Evolutionary conservation across 2,113 vertebrate species (phyloP), one percentile per base, ranked within the genome.

Genomic region (Arenaria interpres): DNA sequence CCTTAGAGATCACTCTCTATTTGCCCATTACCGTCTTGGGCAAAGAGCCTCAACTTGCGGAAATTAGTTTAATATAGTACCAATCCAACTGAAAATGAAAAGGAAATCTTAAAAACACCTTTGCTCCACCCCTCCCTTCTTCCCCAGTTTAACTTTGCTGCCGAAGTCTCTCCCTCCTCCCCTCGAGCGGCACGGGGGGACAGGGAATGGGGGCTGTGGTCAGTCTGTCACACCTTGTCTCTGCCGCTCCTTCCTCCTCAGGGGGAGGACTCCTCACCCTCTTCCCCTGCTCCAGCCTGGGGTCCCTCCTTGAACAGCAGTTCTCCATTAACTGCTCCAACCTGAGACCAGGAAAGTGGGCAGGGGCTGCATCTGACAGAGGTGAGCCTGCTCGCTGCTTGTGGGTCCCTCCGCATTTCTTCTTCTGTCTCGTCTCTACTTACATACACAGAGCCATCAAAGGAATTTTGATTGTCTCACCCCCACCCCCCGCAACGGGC

Each of bases 401-500:
- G 4, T 20, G 14, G 30, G 23, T 8, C 45, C 37, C 30, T 37
- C 37, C 18, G 48, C 19, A 8, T 73, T 59, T 48, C 73, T 89
- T 63, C 45, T 50, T 19, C 25, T 8, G 17, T 39, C 48, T 76
- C 48, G 8, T 46, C 53, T 54, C 73, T 48, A 19, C 46, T 39
- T 46, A 10, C 6, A 4, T 13, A 13, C 3, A 3, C 3, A 28
- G n/a, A 75, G n/a, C 0, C 1, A 25, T 9, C 39, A 28, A 76
- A 37, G 27, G 37, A 39, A 9, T 30, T 30, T 41, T 21, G 13
- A 16, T 35, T 72, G 28, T 45, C 41, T 41, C 32, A 13, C 23
- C 50, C 17, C 21, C 8, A 4, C 2, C 25, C 10, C 19, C 30
- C 39, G n/a, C 21, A 32, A 43, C 23, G 45, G 27, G 4, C n/a